Evolutionary conservation across 1,140 invertebrate species (phyloP), one percentile per base, ranked within the genome.

Genomic region (Paralvinella palmiformis): DNA sequence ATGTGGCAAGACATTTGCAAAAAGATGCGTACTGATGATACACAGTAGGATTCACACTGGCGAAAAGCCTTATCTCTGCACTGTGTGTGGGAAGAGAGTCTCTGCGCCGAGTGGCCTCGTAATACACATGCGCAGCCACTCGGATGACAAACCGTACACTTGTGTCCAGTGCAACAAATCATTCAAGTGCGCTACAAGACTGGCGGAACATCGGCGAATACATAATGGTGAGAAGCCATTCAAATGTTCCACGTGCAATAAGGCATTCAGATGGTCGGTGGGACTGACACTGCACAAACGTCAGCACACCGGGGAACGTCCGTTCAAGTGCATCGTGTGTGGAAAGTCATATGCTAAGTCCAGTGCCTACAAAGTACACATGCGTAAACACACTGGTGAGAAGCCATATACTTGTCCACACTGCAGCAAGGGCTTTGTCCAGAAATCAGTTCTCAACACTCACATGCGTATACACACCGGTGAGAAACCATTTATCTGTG

Each of bases 181-280:
- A 0, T 97, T 97, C 81, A 94, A 93, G 0, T 82, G 94, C 24
- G 94, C 94, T 0, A 93, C 91, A 74, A 98, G 94, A 0, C 83
- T 98, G 45, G 96, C 98, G 82, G 98, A 95, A 0, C 96, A 99
- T 78, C 84, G 98, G 62, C 83, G 95, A 37, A 98, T 94, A 0
- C 96, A 99, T 79, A 92, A 91, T 0, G 95, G 94, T 0, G 95
- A 98, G 80, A 89, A 94, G 74, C 96, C 96, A 0, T 99, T 96
- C 81, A 78, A 76, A 45, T 81, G 82, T 74, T 69, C 73, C 62
- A 82, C 84, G 24, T 88, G 87, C 73, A 82, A 82, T 69, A 88
- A 88, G 71, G 84, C 84, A 15, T 88, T 88, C 71, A 84, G 84
- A 5, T 79, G 88, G 72, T 86, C 87, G 2, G 62, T 66, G 32